These are phyloP conservation scores for Halcyon smyrnensis DNA, from an alignment of 2,797 vertebrate species.

Conservation along the genomic window DNA sequence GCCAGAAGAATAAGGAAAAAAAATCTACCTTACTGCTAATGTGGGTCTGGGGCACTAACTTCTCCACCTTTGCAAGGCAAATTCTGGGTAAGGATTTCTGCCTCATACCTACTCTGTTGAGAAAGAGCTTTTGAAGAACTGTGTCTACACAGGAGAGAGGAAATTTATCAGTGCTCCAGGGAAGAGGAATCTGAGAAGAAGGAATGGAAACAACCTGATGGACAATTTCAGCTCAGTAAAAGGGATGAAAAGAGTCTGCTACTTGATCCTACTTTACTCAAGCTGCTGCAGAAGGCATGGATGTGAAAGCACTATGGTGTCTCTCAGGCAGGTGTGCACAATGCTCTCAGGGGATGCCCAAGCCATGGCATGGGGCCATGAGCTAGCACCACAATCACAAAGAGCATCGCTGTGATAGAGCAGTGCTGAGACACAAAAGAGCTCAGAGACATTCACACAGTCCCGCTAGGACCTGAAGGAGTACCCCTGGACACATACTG, in stretches of 20 bases:
- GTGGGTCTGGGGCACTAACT: background rate
- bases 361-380: background rate
- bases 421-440: background rate
- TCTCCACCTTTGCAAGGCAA: background rate
- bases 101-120: background rate
- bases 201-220: background rate
- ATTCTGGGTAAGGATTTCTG: background rate
- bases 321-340: background rate
- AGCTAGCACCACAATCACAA: background rate
- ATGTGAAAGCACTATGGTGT: background rate
- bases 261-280: background rate
- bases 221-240: background rate
- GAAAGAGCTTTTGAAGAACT: background rate
- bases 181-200: background rate
- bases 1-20: background rate
- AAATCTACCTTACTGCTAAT: background rate
- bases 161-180: background rate
- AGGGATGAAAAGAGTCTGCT: background rate
- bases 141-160: background rate
- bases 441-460: background rate
- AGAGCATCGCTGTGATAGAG: background rate
- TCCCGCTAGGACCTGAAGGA: background rate
- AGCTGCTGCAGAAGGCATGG: background rate
- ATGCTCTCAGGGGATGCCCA: accelerated
- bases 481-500: background rate